Conservation (phyloP, 2,888 invertebrate genomes). For the Folsomia manolachei region DNA sequence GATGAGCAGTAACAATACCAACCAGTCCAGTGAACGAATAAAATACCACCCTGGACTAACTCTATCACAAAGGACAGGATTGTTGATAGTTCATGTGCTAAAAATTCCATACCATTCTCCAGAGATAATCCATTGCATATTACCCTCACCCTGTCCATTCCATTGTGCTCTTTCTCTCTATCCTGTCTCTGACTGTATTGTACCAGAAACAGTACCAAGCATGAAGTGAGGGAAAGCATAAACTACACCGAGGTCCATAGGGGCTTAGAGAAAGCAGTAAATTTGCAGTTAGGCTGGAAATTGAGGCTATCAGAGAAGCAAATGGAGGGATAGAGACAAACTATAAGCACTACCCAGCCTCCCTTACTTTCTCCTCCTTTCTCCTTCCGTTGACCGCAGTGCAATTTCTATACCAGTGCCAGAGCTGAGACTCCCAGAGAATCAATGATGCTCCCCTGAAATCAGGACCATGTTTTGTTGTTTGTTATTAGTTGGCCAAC, state of each 20-base stretch:
- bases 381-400: conserved; percentile 7
- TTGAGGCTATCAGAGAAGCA: background rate
- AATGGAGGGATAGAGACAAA: background rate
- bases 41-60: too few species aligned
- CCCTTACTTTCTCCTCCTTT: background rate
- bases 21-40: too few species aligned
- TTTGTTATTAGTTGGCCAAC: too few species aligned
- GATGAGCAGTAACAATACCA: too few species aligned
- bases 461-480: background rate
- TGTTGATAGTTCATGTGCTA: conserved; percentile 4
- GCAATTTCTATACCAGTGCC: conserved; percentile 7
- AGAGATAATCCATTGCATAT: conserved; percentile 6
- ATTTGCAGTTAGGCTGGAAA: conserved; percentile 11
- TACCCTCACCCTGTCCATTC: background rate
- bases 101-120: conserved; percentile 9
- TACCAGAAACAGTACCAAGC: background rate
- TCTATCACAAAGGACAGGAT: background rate
- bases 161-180: background rate
- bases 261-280: conserved; percentile 10
- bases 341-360: too few species aligned
- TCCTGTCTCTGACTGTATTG: background rate
- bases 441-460: conserved; percentile 30
- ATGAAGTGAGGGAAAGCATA: background rate
- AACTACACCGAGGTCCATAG: conserved; percentile 5
- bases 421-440: background rate